Base-by-base conservation (phyloP, 1,140 invertebrate genomes). In the Paracyclopina nana region DNA sequence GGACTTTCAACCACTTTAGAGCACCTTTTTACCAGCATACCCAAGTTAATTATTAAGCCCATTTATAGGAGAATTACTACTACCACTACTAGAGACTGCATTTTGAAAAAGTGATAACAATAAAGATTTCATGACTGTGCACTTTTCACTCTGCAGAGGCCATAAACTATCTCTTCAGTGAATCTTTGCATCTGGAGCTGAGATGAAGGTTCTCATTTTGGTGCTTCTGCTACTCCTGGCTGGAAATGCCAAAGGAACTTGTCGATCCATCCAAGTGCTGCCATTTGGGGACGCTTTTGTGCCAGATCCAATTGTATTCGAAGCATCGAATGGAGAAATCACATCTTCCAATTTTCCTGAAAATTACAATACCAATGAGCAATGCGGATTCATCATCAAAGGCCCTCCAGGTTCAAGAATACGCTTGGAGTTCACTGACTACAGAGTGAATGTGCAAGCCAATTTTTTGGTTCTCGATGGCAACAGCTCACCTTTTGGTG, bases 1-100 rank as follows among this genome's bases (percentile, higher is more conserved):
- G 54, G 60, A 61, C n/a, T 38, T 38, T 20, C 5, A 38, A 20
- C 14, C 34, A 16, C n/a, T 16, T 38, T 38, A 20, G 34, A n/a
- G n/a, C n/a, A n/a, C 20, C 34, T 8, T 31, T 31, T 31, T n/a
- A 38, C 34, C 20, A 5, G 34, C 20, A 16, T n/a, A 38, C 34
- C 34, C 20, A 16, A 38, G n/a, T 38, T 38, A n/a, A n/a, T 38
- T 4, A 5, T n/a, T n/a, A 38, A n/a, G 14, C 20, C 34, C 14
- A 38, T 38, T n/a, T n/a, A n/a, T 38, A 16, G 14, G 14, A 20
- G 14, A 38, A n/a, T 38, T 38, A 16, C 20, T 38, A 16, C 34
- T 20, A 38, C 34, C n/a, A 38, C 34, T 38, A 38, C 34, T 38
- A 16, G 20, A 38, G 34, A 9, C n/a, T n/a, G n/a, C n/a, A 4